These are phyloP conservation scores for human (Homo sapiens) DNA, from an alignment of 2,113 vertebrate genomes.

Conservation along the genomic window DNA sequence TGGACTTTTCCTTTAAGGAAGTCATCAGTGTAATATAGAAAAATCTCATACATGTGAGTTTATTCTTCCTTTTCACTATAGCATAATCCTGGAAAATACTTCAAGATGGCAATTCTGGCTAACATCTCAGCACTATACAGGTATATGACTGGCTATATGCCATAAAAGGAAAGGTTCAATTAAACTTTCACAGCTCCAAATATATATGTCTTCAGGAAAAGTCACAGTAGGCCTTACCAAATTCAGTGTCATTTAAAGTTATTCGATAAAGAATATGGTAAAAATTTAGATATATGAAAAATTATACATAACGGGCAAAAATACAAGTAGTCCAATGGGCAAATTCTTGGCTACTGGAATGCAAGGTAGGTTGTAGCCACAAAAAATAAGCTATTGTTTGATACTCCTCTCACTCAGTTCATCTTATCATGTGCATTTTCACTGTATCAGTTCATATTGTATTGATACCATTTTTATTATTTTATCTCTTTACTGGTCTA, in stretches of 20 bases:
- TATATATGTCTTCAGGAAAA: not conserved
- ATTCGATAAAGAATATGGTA: not conserved
- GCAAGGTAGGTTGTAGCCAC: not conserved
- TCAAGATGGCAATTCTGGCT: not conserved
- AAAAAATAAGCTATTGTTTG: not conserved
- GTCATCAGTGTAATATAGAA: not conserved
- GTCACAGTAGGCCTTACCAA: not conserved
- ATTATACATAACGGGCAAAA: not conserved
- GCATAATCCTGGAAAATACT: not conserved
- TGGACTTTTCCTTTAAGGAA: not conserved
- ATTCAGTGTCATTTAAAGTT: not conserved
- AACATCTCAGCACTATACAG: not conserved
- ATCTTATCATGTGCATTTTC: not conserved
- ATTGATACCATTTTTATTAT: not conserved
- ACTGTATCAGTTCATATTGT: not conserved
- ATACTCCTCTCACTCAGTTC: not conserved
- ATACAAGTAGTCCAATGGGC: not conserved
- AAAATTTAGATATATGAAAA: not conserved
- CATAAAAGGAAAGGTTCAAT: not conserved
- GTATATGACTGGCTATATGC: not conserved
- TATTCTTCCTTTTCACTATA: not conserved
- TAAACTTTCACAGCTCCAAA: not conserved
- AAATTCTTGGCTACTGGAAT: not conserved
- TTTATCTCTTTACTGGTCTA: not conserved
- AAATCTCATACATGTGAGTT: not conserved